These are phyloP conservation scores for Nyctalus aviator DNA, from an alignment of 2,797 vertebrate species.

Conservation along the genomic window DNA sequence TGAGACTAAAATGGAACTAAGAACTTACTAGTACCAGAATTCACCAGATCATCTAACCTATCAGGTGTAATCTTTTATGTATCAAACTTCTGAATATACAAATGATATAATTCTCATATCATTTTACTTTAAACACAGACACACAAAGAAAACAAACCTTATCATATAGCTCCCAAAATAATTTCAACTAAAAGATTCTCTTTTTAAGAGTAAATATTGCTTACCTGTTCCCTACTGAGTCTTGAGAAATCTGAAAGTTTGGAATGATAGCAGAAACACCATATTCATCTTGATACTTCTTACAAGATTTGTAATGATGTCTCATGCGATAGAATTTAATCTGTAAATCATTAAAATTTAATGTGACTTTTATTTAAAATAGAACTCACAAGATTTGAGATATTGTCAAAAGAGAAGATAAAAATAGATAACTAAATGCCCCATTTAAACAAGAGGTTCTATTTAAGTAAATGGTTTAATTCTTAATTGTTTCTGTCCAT, in stretches of 20 bases:
- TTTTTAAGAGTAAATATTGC: slow-evolving; percentile 63
- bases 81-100: slow-evolving; percentile 47
- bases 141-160: not conserved
- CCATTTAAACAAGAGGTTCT: slow-evolving; percentile 59
- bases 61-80: not conserved
- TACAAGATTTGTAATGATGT: slow-evolving; percentile 90
- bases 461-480: slow-evolving; percentile 43
- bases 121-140: slow-evolving; percentile 44
- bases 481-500: not conserved
- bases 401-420: slow-evolving; percentile 1
- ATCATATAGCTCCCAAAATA: not conserved
- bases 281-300: slow-evolving; percentile 90
- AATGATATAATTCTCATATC: slow-evolving; percentile 1
- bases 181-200: slow-evolving; percentile 60
- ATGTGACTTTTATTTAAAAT: slow-evolving; percentile 79
- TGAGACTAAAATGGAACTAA: slow-evolving; percentile 29
- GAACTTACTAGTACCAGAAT: not conserved
- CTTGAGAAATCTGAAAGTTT: slow-evolving; percentile 88
- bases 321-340: slow-evolving; percentile 89
- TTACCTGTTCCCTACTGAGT: slow-evolving; percentile 89
- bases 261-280: slow-evolving; percentile 87
- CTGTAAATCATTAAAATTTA: slow-evolving; percentile 87
- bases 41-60: slow-evolving; percentile 23
- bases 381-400: slow-evolving; percentile 36
- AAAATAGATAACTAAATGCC: slow-evolving; percentile 22